These are phyloP conservation scores for Mus minutoides DNA, from an alignment of 2,797 vertebrate species.

Conservation along the genomic window DNA sequence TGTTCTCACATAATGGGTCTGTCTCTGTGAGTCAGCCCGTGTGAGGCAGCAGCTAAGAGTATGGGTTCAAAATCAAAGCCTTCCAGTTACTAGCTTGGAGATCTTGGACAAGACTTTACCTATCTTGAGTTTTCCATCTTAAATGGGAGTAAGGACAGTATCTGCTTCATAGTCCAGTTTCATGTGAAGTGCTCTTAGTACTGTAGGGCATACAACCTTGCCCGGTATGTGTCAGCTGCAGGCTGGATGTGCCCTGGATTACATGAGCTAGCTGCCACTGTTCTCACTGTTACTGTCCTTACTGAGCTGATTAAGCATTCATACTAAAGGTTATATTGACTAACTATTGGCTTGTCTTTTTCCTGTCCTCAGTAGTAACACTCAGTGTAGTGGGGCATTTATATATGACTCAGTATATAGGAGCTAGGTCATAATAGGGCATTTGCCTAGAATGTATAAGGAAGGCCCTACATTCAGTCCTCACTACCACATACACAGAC, in stretches of 20 bases:
- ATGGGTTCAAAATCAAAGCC: background rate
- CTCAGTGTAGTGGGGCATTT: background rate
- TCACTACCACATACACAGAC: background rate
- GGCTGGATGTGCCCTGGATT: background rate
- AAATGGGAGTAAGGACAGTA: background rate
- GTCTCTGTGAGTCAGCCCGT: background rate
- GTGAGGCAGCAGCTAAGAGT: background rate
- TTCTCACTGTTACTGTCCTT: background rate
- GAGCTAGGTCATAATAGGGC: background rate
- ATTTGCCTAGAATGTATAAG: background rate
- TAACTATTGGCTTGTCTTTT: slow-evolving; percentile 5
- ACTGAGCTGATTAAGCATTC: background rate
- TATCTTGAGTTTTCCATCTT: background rate
- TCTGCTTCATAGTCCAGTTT: background rate
- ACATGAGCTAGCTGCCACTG: background rate
- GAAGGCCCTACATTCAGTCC: background rate
- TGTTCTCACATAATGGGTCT: slow-evolving; percentile 16
- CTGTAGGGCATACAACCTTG: background rate
- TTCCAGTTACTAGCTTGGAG: background rate
- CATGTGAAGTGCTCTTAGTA: background rate
- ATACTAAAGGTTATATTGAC: background rate
- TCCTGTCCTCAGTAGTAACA: background rate
- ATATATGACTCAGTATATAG: too few species aligned
- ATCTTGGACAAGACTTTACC: background rate
- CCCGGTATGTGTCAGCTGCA: background rate